Evolutionary conservation across 2,797 vertebrate species (phyloP), one percentile per base, ranked within the genome.

Genomic region (Gadopsis marmoratus): DNA sequence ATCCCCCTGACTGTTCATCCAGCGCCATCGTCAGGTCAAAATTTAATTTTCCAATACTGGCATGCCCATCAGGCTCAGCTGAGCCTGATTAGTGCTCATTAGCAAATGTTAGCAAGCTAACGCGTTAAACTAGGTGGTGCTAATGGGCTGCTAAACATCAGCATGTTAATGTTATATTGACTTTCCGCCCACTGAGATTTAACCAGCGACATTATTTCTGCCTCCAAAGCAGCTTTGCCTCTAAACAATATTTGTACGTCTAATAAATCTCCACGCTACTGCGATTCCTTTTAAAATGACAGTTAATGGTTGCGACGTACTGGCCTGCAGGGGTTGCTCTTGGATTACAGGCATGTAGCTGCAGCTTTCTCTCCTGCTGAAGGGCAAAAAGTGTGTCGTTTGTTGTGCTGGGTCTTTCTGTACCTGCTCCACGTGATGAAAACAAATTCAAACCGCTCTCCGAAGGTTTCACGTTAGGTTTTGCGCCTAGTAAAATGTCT

Each of bases 141-240:
- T 12, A 4, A 2, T 9, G 60, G 26, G 3, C 11, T 35, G 11
- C 33, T 29, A 7, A 26, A 12, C 45, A 16, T 58, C 48, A 45
- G 29, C 17, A 10, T 45, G 45, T 35, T 37, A 31, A 35, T 3
- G 2, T 29, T 19, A 17, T 54, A 4, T 11, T 48, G 47, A 48
- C 47, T 9, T 47, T 19, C 19, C 19, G 3, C 76, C 55, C 50
- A 5, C 76, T 79, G 45, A 78, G 19, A 50, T 74, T 71, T 33
- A 33, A 71, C 71, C 68, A 65, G 39, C 65, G 60, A 33, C 35
- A 33, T 19, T 0, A 66, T 74, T 67, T 72, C 59, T 70, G 35
- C 56, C 65, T 76, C n/a, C 5, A 33, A 54, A 71, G 63, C 75
- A 74, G 65, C 79, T 75, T 76, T 61, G 61, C 68, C 47, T 67